Conservation (phyloP, 2,888 invertebrate genomes). For the Scelioninae gen. 2 region DNA sequence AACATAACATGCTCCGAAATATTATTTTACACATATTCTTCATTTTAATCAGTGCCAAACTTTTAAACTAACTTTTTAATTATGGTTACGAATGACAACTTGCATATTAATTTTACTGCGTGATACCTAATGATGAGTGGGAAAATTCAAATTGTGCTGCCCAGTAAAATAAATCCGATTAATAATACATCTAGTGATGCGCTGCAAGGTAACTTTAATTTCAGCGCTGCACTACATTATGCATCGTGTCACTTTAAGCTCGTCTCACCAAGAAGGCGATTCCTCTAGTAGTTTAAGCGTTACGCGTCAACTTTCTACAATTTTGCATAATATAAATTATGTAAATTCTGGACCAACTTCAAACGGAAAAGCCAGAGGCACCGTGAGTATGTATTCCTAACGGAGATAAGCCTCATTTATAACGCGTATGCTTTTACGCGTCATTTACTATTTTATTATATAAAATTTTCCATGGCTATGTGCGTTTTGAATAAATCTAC, state of each 20-base stretch:
- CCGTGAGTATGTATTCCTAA: conserved; percentile 34
- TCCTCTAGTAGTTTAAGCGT: conserved; percentile 50
- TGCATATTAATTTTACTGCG: conserved; percentile 7
- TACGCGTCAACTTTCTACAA: conserved; percentile 60
- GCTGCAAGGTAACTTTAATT: conserved; percentile 50
- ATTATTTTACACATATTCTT: too few relatives aligned
- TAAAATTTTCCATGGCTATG: conserved; percentile 2
- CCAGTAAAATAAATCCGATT: conserved; percentile 36
- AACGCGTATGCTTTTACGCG: conserved; percentile 52
- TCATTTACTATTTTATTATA: conserved; percentile 42
- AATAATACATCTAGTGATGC: conserved; percentile 39
- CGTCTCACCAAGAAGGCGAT: conserved; percentile 45
- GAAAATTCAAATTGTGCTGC: conserved; percentile 19
- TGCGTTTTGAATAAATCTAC: conserved; percentile 4
- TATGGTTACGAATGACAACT: conserved; percentile 3
- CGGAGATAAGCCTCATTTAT: conserved; percentile 49
- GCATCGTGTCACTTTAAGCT: conserved; percentile 45
- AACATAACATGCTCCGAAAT: too few relatives aligned
- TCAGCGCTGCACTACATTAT: conserved; percentile 40
- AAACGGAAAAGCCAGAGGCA: conserved; percentile 50
- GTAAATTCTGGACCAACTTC: conserved; percentile 60
- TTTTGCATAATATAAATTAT: conserved; percentile 64
- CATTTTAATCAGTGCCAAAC: too few relatives aligned
- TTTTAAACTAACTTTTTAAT: neutral
- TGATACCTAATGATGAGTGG: conserved; percentile 17